These are phyloP conservation scores for Peromyscus attwateri DNA, from an alignment of 2,797 vertebrate species.

Conservation along the genomic window DNA sequence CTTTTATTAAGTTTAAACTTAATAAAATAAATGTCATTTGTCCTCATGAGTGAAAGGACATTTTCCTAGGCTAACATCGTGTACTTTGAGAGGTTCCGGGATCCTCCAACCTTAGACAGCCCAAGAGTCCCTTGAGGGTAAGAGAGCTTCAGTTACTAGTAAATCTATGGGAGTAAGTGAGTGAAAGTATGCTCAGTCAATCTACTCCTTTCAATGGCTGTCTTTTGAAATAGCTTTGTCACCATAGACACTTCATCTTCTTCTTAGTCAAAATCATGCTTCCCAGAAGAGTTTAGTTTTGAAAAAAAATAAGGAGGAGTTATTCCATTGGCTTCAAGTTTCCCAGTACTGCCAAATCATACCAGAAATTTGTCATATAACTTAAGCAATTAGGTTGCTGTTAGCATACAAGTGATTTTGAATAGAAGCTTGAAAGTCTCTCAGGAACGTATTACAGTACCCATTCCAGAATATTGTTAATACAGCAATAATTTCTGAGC, in stretches of 20 bases:
- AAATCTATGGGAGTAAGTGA: conserved; percentile 4
- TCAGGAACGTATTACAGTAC: conserved; percentile 35
- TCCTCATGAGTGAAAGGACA: conserved; percentile 37
- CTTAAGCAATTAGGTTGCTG: conserved; percentile 54
- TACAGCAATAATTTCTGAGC: neutral
- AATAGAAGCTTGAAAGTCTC: neutral
- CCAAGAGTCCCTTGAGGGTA: neutral
- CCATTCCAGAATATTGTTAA: neutral
- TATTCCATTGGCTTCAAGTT: conserved; percentile 65
- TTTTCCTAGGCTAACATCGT: neutral
- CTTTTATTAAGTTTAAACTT: neutral
- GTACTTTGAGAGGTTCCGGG: neutral
- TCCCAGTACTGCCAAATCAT: conserved; percentile 73
- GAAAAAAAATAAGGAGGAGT: conserved; percentile 68
- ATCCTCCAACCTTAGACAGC: neutral
- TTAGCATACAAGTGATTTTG: conserved; percentile 62
- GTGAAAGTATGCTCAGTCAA: neutral
- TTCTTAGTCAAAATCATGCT: conserved; percentile 69
- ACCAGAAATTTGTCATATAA: conserved; percentile 69
- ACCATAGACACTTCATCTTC: conserved; percentile 38
- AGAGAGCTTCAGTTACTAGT: conserved; percentile 24
- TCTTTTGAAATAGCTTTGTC: conserved; percentile 25
- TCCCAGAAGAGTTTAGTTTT: conserved; percentile 67
- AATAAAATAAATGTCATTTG: conserved; percentile 32
- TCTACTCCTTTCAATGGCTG: neutral